These are phyloP conservation scores for Euspilapteryx auroguttella DNA, from an alignment of 2,888 invertebrate genomes.

Conservation along the genomic window DNA sequence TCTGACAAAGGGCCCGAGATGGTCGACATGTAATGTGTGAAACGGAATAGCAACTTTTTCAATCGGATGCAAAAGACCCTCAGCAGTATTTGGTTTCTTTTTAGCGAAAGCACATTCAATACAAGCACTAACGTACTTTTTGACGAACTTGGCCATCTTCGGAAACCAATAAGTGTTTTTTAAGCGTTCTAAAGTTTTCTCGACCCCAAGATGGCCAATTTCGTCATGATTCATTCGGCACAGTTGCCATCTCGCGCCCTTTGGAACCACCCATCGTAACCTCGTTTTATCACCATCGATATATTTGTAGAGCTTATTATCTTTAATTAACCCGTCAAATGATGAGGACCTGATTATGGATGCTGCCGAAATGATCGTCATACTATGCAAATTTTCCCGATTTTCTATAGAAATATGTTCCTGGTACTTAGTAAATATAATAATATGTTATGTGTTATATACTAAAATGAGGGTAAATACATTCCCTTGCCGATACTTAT, in stretches of 20 bases:
- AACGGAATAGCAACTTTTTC: conserved; percentile 17
- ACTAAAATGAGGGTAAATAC: too few relatives aligned
- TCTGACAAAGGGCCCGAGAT: conserved; percentile 8
- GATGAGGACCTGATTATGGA: too few relatives aligned
- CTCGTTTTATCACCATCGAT: too few relatives aligned
- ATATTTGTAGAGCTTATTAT: too few relatives aligned
- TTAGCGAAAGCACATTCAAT: background rate
- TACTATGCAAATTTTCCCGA: too few relatives aligned
- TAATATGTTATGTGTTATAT: too few relatives aligned
- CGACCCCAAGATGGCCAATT: background rate
- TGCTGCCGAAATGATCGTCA: too few relatives aligned
- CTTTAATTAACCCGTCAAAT: too few relatives aligned
- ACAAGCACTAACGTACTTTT: background rate
- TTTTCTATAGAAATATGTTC: too few relatives aligned
- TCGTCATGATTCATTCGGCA: conserved; percentile 6
- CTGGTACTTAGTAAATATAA: too few relatives aligned
- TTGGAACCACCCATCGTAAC: background rate
- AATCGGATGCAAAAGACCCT: conserved; percentile 21
- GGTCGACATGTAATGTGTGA: background rate
- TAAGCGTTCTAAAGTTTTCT: background rate
- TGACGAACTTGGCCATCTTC: background rate
- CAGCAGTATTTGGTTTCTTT: conserved; percentile 7
- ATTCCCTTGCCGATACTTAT: too few relatives aligned
- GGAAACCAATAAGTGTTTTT: background rate
- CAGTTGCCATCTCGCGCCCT: conserved; percentile 5